A percentile compares a stretch with the other conserved stretches of the same genome.
These are phyloP conservation scores for Galleria mellonella DNA, from an alignment of 1,140 invertebrate genomes.

Conservation along the genomic window DNA sequence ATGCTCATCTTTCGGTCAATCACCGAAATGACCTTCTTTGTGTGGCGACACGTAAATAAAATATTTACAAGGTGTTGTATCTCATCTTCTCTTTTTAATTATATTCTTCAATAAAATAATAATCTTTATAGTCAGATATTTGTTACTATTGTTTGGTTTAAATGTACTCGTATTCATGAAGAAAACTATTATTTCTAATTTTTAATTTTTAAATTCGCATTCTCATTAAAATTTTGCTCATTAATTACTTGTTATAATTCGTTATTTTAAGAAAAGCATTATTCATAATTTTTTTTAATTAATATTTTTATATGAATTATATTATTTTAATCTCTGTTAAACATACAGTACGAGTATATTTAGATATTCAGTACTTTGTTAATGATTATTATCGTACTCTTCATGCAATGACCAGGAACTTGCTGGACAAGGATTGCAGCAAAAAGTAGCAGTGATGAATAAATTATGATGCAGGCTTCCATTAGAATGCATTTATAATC, in stretches of 20 bases:
- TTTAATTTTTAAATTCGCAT: too few relatives aligned
- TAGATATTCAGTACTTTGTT: too few relatives aligned
- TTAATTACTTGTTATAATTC: too few relatives aligned
- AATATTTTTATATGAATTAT: too few relatives aligned
- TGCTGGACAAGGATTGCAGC: constrained; percentile 56
- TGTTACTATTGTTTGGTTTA: too few relatives aligned
- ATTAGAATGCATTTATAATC: constrained; percentile 3
- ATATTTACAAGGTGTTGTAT: not conserved
- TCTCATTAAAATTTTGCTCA: too few relatives aligned
- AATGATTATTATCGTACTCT: constrained; percentile 14
- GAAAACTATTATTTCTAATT: too few relatives aligned
- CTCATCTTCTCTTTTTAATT: not conserved
- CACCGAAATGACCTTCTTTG: constrained; percentile 31
- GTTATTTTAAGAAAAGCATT: too few relatives aligned
- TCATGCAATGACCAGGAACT: constrained; percentile 52
- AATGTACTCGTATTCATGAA: too few relatives aligned
- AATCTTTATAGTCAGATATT: not conserved
- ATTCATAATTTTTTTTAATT: too few relatives aligned
- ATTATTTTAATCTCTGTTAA: too few relatives aligned
- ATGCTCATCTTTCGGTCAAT: constrained; percentile 49
- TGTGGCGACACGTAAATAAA: not conserved
- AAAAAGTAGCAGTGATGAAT: constrained; percentile 28
- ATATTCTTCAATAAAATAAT: not conserved
- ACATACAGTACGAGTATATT: too few relatives aligned
- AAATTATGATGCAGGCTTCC: constrained; percentile 31